Evolutionary conservation across 1,140 invertebrate species (phyloP).

Genomic region (Elymnias hypermnestra): DNA sequence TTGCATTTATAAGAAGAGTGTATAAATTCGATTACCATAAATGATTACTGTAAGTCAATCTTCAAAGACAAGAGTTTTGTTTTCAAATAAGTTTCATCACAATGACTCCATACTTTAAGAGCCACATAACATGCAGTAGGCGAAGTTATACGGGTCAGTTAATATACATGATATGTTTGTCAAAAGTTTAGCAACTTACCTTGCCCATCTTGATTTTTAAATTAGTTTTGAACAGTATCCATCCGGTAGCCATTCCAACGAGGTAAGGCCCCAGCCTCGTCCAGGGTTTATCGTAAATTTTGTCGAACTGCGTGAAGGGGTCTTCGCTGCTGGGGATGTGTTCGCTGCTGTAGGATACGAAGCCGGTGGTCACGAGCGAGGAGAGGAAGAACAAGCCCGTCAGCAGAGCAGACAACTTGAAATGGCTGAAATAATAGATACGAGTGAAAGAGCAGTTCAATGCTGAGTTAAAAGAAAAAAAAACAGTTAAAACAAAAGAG

Average conservation of each 20-base stretch:
- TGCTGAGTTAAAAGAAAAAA: too few relatives aligned
- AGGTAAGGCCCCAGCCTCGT: constrained; percentile 88
- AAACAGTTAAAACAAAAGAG: too few relatives aligned
- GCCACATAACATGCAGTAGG: too few relatives aligned
- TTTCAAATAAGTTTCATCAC: too few relatives aligned
- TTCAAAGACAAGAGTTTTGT: too few relatives aligned
- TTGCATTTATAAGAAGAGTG: too few relatives aligned
- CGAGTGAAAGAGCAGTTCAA: constrained; percentile 6
- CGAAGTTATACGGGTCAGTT: too few relatives aligned
- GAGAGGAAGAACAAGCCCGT: constrained; percentile 82
- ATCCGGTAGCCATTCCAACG: constrained; percentile 89
- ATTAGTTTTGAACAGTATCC: constrained; percentile 88
- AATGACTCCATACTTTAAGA: too few relatives aligned
- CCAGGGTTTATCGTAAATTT: constrained; percentile 93
- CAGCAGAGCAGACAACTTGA: constrained; percentile 81
- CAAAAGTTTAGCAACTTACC: constrained; percentile 67
- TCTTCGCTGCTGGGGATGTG: constrained; percentile 88
- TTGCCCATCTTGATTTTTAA: constrained; percentile 86
- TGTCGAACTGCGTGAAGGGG: constrained; percentile 88
- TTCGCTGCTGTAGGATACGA: constrained; percentile 86
- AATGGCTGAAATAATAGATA: constrained; percentile 77
- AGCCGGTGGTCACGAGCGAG: constrained; percentile 86
- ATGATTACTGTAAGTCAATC: too few relatives aligned
- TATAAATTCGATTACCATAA: too few relatives aligned
- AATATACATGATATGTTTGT: too few relatives aligned